phyloP scores from a whole-genome alignment of 2,888 invertebrate genomes.

The Choreutis nemorana region DNA sequence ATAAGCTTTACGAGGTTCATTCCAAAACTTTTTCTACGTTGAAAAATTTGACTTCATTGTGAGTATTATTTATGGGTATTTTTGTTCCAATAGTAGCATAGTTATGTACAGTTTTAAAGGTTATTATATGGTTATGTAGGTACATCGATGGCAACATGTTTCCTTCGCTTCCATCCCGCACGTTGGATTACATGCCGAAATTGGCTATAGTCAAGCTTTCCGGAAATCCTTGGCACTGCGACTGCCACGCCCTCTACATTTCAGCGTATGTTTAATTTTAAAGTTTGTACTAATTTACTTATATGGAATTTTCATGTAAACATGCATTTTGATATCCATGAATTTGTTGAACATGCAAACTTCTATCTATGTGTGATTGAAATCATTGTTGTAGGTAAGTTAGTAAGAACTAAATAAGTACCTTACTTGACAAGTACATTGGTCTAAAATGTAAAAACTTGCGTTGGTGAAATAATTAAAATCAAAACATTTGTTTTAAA shows the following conservation, averaged over 20 bases:
- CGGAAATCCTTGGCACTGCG: constrained; percentile 84
- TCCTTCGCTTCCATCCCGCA: constrained; percentile 71
- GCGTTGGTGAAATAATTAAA: no score
- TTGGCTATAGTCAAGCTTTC: constrained; percentile 74
- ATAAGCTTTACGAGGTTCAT: constrained; percentile 71
- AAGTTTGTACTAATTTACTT: no score
- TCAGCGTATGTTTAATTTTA: constrained; percentile 64
- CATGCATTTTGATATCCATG: no score
- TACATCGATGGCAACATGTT: constrained; percentile 80
- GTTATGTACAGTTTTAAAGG: neutral
- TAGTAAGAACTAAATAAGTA: no score
- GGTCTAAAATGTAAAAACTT: no score
- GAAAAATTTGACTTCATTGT: constrained; percentile 75
- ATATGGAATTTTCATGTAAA: no score
- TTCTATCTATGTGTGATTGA: no score
- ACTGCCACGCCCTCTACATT: constrained; percentile 77
- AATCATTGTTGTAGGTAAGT: no score
- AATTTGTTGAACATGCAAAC: no score
- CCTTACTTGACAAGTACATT: no score
- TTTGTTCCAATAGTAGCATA: neutral
- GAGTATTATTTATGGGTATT: constrained; percentile 31
- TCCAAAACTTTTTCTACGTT: constrained; percentile 69
- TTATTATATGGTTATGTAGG: constrained; percentile 64
- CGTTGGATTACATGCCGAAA: constrained; percentile 69
- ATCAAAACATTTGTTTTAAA: no score